Percentiles rank a stretch among this genome's conserved stretches.
phyloP scores from a whole-genome alignment of 2,113 vertebrate species.

The Chaetura pelagica region DNA sequence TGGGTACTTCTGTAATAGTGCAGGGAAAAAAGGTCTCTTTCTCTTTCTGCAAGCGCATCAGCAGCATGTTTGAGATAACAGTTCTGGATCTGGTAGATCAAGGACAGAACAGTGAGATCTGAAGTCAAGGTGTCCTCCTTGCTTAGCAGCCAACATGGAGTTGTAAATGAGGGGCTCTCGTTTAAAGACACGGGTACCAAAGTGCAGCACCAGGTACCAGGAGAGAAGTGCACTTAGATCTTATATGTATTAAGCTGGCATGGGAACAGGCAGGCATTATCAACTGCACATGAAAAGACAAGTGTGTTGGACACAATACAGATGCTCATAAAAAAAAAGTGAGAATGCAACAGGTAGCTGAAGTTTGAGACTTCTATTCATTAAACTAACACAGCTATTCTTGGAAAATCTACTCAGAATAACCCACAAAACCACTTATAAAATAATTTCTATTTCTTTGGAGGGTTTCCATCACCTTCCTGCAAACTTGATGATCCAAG shows the following conservation, averaged over 20 bases:
- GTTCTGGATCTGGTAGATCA: not conserved
- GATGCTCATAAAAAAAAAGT: not conserved
- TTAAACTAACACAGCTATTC: not conserved
- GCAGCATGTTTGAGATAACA: constrained; percentile 4
- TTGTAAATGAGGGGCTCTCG: not conserved
- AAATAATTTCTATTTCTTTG: not conserved
- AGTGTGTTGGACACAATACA: accelerated
- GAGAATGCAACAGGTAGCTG: not conserved
- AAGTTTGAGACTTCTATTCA: not conserved
- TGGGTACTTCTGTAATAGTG: not conserved
- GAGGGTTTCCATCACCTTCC: not conserved
- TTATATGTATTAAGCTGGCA: not conserved
- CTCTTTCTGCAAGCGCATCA: not conserved
- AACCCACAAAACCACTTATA: not conserved
- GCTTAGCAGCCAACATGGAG: not conserved
- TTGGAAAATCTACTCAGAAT: not conserved
- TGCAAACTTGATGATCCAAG: not conserved
- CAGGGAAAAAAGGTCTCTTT: not conserved
- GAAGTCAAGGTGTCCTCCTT: constrained; percentile 35
- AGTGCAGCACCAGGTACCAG: not conserved
- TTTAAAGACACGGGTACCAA: not conserved
- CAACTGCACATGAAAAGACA: not conserved
- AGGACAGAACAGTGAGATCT: constrained; percentile 19
- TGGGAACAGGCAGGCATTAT: not conserved
- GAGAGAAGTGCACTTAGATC: not conserved